Base-by-base conservation (phyloP, 2,797 vertebrate genomes). In the Delichon dasypus region DNA sequence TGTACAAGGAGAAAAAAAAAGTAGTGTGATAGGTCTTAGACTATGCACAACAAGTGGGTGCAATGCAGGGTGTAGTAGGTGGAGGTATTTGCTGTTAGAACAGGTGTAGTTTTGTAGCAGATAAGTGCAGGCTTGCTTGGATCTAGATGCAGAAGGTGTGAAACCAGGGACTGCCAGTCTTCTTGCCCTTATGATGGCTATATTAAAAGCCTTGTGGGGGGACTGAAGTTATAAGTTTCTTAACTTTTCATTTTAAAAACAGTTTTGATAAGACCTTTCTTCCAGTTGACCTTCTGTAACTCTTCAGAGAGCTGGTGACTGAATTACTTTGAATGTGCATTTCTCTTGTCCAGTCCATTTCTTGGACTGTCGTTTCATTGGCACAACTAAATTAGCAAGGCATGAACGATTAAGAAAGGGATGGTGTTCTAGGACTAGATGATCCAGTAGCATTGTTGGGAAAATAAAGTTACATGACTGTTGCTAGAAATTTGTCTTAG, bases 301-400 rank as follows among this genome's bases (percentile, higher is more conserved):
- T 50, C 18, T 58, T 47, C 11, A 3, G 8, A 20, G 55, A 60
- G 15, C 10, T 67, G 20, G 4, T 50, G 76, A 11, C 47, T 15
- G 45, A 2, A 3, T 71, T 48, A 19, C 29, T 88, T 44, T 22
- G 42, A 30, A 9, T 5, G 5, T 13, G 7, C 0, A 0, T 32
- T 47, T 54, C 22, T 58, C 27, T 36, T 25, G 10, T 38, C 74
- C 45, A 42, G 19, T 65, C 70, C 4, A 1, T 61, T 67, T 29
- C 29, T 67, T 64, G 64, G 29, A 34, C 60, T 53, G 27, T 26
- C 48, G 57, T 90, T 90, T 60, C 40, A 26, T 30, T 71, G 54
- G 17, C 5, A 6, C 48, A 64, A 32, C 11, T 64, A 15, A 67
- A 80, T 71, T 71, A 53, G 12, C 27, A 85, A 76, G 50, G 22